Evolutionary conservation across 2,113 vertebrate genomes (phyloP), one percentile per base, ranked within the genome.

Genomic region (Rafetus swinhoei): DNA sequence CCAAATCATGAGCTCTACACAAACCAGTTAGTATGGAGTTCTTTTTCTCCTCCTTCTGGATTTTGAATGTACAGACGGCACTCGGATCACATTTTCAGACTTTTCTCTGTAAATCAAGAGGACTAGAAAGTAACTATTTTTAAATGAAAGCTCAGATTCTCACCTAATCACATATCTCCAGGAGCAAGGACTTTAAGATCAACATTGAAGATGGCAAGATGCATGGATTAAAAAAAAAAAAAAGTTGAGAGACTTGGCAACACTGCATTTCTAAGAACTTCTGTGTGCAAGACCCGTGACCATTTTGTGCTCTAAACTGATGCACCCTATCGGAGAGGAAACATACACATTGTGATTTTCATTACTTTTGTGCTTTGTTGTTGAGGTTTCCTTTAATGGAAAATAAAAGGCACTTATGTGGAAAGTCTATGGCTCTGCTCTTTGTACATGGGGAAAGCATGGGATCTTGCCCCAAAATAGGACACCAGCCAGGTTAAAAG

Each of bases 391-490:
- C 81, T 74, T 91, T 90, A 92, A 72, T 88, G 91, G 3, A 72
- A 35, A 72, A 21, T 93, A 95, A 93, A 94, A 93, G 86, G 50
- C 32, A 79, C 93, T 86, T 81, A 84, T 0, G 0, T 79, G 89
- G 65, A 88, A 95, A 96, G 92, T 87, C 86, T 94, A 85, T 65
- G 85, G 91, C 87, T 95, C 89, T 93, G 76, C 45, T 94, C 88
- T 95, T 95, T 96, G 74, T 94, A 14, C 82, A 76, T 16, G 29
- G 84, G 54, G 90, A 91, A 35, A 97, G 95, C 83, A 95, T 95
- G 94, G 92, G 56, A 81, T 82, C 85, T 85, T 92, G 83, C 95
- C 88, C 97, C 90, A 90, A 87, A 93, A 90, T 72, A 52, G n/a
- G 82, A 83, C 72, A 80, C 87, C 91, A 93, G 83, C 50, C 81